Evolutionary conservation across 2,113 vertebrate species (phyloP).

Genomic region (Phrynosoma platyrhinos): DNA sequence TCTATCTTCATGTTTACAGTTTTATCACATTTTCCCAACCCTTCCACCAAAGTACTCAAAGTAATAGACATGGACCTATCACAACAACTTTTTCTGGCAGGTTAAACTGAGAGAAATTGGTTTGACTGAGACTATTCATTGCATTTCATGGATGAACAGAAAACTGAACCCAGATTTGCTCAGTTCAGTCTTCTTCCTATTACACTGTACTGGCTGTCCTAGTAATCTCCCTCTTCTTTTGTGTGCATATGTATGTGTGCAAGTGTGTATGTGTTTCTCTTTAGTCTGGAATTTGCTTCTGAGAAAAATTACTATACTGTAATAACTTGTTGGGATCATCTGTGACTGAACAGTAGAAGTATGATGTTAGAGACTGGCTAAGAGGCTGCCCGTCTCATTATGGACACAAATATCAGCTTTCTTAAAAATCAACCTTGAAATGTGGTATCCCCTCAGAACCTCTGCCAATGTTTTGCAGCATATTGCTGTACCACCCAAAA

Average conservation of each 20-base stretch:
- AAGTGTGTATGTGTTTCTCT: neutral
- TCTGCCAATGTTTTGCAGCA: too few species aligned
- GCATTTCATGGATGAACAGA: neutral
- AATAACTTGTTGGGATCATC: too few species aligned
- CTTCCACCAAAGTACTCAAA: neutral
- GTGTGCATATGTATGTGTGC: neutral
- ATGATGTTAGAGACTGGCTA: too few species aligned
- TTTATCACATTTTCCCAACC: neutral
- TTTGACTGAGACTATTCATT: neutral
- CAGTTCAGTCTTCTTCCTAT: neutral
- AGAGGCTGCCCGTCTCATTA: too few species aligned
- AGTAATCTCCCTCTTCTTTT: neutral
- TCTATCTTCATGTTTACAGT: neutral
- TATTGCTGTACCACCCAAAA: too few species aligned
- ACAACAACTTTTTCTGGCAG: neutral
- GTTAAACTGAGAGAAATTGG: neutral
- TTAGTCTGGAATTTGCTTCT: too few species aligned
- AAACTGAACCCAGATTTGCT: neutral
- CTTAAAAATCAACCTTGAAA: too few species aligned
- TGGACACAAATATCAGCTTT: too few species aligned
- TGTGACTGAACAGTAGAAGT: too few species aligned
- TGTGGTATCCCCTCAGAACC: too few species aligned
- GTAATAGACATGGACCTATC: neutral
- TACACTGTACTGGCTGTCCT: neutral
- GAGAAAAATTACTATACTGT: too few species aligned